Percentiles rank a stretch among this genome's conserved stretches.
Evolutionary conservation across 2,888 invertebrate species (phyloP).

Genomic region (Sinelater perroti): DNA sequence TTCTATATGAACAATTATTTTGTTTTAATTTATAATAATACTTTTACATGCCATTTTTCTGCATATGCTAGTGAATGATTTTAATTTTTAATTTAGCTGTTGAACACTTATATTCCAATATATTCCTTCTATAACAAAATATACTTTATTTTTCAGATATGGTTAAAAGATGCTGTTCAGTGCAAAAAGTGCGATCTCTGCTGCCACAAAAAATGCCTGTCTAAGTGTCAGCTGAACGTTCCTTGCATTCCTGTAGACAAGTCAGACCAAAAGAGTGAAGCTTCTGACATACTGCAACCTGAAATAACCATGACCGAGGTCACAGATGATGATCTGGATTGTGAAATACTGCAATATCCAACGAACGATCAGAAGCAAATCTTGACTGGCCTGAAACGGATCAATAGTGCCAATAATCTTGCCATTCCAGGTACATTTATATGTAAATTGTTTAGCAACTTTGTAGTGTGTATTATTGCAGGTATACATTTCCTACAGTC

Average conservation of each 20-base stretch:
- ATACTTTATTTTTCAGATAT: slow-evolving; percentile 70
- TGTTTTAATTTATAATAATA: no score
- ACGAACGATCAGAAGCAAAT: slow-evolving; percentile 48
- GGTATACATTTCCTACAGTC: slow-evolving; percentile 63
- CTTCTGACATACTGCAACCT: slow-evolving; percentile 53
- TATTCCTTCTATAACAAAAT: no score
- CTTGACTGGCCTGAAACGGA: slow-evolving; percentile 68
- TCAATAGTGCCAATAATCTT: slow-evolving; percentile 75
- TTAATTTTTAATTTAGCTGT: no score
- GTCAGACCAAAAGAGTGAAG: slow-evolving; percentile 45
- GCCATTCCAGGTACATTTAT: slow-evolving; percentile 67
- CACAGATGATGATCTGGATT: slow-evolving; percentile 48
- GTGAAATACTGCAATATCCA: slow-evolving; percentile 57
- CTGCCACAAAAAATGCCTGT: slow-evolving; percentile 95
- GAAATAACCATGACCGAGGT: slow-evolving; percentile 63
- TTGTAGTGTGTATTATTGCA: slow-evolving; percentile 40
- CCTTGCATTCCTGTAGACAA: slow-evolving; percentile 43
- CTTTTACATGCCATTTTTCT: no score
- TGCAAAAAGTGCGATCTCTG: slow-evolving; percentile 89
- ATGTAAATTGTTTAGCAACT: background rate
- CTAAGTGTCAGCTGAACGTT: slow-evolving; percentile 77
- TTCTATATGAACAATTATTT: no score
- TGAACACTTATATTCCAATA: no score
- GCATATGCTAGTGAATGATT: no score
- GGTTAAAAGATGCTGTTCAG: slow-evolving; percentile 95